phyloP scores from a whole-genome alignment of 2,888 invertebrate species.

The Gari tellinella region DNA sequence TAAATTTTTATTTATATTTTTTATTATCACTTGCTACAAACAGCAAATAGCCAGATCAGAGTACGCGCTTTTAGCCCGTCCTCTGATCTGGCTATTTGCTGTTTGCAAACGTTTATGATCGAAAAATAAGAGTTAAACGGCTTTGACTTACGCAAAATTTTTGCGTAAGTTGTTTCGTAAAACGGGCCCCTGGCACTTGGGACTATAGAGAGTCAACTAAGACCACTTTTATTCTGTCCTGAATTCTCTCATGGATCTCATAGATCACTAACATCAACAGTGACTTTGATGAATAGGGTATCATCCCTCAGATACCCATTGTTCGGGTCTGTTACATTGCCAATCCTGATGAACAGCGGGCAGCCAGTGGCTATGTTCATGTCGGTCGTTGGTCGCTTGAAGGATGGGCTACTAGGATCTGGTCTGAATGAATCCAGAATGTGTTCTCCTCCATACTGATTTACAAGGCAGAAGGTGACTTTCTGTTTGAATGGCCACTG shows the following conservation, averaged over 20 bases:
- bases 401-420: slow-evolving; percentile 81
- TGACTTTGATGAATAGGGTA: slow-evolving; percentile 48
- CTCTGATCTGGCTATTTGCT: too few species aligned
- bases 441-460: slow-evolving; percentile 79
- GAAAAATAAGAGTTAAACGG: too few species aligned
- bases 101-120: too few species aligned
- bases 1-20: too few species aligned
- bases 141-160: too few species aligned
- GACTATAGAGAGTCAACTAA: too few species aligned
- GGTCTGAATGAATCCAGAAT: slow-evolving; percentile 82
- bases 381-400: slow-evolving; percentile 80
- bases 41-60: too few species aligned
- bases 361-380: slow-evolving; percentile 84
- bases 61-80: too few species aligned
- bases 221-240: slow-evolving; percentile 32
- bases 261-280: slow-evolving; percentile 40
- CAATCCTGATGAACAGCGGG: slow-evolving; percentile 80
- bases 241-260: slow-evolving; percentile 22
- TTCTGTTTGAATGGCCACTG: slow-evolving; percentile 81
- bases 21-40: too few species aligned
- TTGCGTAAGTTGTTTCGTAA: too few species aligned
- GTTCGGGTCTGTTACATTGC: slow-evolving; percentile 47
- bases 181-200: too few species aligned
- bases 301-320: slow-evolving; percentile 54
- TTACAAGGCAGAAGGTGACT: slow-evolving; percentile 81